phyloP scores from a whole-genome alignment of 2,113 vertebrate species.

The Jacana jacana region DNA sequence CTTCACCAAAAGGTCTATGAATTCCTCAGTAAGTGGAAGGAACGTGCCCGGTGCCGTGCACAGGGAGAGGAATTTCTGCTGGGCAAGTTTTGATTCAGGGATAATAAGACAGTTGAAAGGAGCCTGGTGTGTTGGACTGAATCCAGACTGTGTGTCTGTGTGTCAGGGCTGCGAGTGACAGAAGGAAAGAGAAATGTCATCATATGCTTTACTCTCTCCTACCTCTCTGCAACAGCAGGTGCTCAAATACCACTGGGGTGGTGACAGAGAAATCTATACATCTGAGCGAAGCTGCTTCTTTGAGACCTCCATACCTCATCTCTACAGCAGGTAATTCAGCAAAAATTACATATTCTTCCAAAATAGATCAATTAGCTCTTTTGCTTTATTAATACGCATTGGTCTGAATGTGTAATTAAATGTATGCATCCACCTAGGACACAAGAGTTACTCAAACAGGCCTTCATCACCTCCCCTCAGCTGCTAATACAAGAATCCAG shows the following conservation, averaged over 20 bases:
- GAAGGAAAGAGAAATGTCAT: conserved; percentile 20
- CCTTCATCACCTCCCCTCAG: background rate
- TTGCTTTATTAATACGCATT: background rate
- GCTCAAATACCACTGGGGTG: background rate
- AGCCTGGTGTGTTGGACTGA: background rate
- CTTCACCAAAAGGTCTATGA: background rate
- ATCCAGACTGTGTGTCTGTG: background rate
- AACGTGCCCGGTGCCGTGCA: background rate
- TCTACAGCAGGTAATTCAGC: background rate
- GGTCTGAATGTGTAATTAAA: background rate
- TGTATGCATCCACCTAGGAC: background rate
- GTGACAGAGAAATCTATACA: background rate
- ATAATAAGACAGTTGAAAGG: background rate
- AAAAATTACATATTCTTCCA: background rate
- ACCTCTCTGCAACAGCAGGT: background rate
- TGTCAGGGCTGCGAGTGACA: background rate
- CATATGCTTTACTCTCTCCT: background rate
- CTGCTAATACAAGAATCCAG: background rate
- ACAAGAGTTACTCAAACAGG: rapidly evolving
- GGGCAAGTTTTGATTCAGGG: background rate
- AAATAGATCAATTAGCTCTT: background rate
- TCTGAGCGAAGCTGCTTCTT: background rate
- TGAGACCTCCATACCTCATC: background rate
- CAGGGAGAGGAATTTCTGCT: background rate
- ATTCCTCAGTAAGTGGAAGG: background rate